phyloP scores from a whole-genome alignment of 2,888 invertebrate genomes.

The Dorcus parallelipipedus region DNA sequence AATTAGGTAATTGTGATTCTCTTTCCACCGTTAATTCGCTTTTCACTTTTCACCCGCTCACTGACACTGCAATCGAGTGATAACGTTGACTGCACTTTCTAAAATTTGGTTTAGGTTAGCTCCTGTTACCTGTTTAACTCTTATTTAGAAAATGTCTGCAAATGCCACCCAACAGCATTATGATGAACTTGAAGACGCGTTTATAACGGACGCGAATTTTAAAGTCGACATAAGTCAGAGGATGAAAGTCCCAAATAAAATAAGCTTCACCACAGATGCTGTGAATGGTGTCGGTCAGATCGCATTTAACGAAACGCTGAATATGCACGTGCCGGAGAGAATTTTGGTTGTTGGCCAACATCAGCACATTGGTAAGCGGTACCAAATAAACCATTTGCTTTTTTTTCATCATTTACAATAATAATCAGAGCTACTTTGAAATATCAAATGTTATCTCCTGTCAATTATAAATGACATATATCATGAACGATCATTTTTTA shows the following conservation, averaged over 20 bases:
- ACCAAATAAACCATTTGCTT: no score
- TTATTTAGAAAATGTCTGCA: slow-evolving; percentile 53
- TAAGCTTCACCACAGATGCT: slow-evolving; percentile 69
- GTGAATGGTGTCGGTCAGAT: slow-evolving; percentile 59
- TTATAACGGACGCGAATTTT: slow-evolving; percentile 57
- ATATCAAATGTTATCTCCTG: no score
- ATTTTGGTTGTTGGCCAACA: slow-evolving; percentile 84
- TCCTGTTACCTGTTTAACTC: background rate
- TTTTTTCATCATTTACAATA: background rate
- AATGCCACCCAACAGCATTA: slow-evolving; percentile 61
- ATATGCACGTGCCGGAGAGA: slow-evolving; percentile 92
- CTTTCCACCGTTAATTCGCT: background rate
- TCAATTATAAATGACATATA: background rate
- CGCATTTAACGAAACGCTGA: slow-evolving; percentile 73
- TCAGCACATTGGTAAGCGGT: slow-evolving; percentile 45
- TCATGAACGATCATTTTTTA: slow-evolving; percentile 11
- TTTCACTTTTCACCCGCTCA: background rate
- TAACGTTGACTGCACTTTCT: no score
- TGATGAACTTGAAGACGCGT: slow-evolving; percentile 63
- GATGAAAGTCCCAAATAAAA: slow-evolving; percentile 79
- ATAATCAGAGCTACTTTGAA: background rate
- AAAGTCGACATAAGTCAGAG: slow-evolving; percentile 75
- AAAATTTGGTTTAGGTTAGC: no score
- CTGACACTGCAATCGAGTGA: background rate
- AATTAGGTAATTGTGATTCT: no score